These are phyloP conservation scores for Apodemus speciosus DNA, from an alignment of 2,113 vertebrate species.

Conservation along the genomic window DNA sequence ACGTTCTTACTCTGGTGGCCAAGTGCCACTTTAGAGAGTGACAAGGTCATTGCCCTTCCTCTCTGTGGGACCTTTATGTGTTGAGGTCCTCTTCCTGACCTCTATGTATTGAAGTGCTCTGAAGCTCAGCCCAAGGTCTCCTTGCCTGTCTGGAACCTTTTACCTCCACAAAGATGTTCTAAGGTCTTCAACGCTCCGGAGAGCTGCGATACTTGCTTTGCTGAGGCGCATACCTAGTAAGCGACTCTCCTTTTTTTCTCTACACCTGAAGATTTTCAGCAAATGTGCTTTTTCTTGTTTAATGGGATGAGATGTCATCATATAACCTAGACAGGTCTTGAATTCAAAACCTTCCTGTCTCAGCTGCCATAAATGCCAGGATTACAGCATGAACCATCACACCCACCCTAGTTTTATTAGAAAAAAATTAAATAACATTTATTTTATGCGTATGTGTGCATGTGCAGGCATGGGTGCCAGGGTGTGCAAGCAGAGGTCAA, in stretches of 20 bases:
- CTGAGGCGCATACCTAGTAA: fast-evolving
- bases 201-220: background rate
- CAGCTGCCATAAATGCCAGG: background rate
- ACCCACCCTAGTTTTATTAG: background rate
- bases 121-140: background rate
- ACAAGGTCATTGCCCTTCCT: fast-evolving
- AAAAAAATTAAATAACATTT: background rate
- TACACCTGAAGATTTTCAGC: background rate
- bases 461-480: background rate
- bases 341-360: background rate
- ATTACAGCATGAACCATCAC: background rate
- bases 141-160: background rate
- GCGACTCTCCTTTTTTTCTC: background rate
- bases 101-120: fast-evolving
- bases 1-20: background rate
- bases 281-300: background rate
- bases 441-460: background rate
- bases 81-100: background rate
- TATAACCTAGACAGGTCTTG: background rate
- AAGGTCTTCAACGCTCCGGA: too few relatives aligned
- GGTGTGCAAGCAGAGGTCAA: background rate
- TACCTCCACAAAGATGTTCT: background rate
- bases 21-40: background rate
- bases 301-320: background rate
- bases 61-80: background rate